Percentiles rank a stretch among this genome's conserved stretches.
These are phyloP conservation scores for Tychaedon coryphoeus DNA, from an alignment of 2,113 vertebrate genomes.

Conservation along the genomic window DNA sequence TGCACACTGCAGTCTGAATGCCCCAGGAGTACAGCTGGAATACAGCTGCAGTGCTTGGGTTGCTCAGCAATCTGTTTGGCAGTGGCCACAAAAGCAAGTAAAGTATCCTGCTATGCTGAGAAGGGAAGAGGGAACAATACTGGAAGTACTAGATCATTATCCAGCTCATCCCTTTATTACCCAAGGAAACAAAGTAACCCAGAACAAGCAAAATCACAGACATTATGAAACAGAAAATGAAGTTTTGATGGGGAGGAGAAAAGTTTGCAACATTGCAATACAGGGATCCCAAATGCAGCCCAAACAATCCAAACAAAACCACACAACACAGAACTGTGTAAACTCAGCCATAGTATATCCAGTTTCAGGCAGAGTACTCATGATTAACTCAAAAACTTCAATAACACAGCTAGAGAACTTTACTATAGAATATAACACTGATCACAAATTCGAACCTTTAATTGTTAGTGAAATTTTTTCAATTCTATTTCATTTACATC, in stretches of 20 bases:
- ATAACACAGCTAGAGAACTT: background rate
- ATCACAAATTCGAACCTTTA: background rate
- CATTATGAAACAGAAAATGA: background rate
- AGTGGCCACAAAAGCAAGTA: background rate
- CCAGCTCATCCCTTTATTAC: background rate
- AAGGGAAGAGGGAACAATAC: background rate
- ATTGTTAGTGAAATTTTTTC: background rate
- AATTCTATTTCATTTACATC: background rate
- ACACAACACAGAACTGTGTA: background rate
- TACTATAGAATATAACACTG: background rate
- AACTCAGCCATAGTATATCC: background rate
- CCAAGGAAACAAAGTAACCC: background rate
- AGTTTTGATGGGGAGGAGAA: background rate
- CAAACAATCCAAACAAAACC: background rate
- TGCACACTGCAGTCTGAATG: background rate
- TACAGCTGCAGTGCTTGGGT: background rate
- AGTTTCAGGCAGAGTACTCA: background rate
- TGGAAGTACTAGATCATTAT: background rate
- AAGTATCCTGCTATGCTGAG: background rate
- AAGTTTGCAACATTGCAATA: background rate
- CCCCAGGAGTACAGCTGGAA: background rate
- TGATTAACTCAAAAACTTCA: background rate
- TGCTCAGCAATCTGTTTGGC: background rate
- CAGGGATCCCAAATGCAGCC: background rate
- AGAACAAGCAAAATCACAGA: background rate